Conservation (phyloP, 2,797 vertebrate species). For the Hephaestus fuliginosus region DNA sequence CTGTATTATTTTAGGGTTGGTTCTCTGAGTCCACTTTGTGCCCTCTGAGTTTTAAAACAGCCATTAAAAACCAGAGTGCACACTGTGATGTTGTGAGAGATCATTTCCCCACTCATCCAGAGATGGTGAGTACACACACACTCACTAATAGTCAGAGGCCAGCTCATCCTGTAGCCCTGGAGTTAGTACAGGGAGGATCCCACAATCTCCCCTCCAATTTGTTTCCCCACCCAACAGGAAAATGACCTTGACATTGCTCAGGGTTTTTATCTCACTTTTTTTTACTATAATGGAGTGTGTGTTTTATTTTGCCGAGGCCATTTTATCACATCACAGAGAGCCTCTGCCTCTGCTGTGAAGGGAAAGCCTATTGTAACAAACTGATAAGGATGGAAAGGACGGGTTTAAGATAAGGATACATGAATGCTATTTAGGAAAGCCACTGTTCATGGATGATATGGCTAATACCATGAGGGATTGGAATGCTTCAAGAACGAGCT, state of each 20-base stretch:
- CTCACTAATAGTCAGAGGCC: neutral
- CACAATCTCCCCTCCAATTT: conserved; percentile 31
- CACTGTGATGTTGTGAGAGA: conserved; percentile 4
- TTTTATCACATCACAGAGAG: conserved; percentile 37
- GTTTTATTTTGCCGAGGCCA: conserved; percentile 34
- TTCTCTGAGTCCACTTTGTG: neutral
- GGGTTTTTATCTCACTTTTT: conserved; percentile 40
- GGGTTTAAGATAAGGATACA: conserved; percentile 19
- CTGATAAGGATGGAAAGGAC: conserved; percentile 32
- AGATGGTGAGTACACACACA: neutral
- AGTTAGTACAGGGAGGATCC: conserved; percentile 14
- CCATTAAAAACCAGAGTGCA: conserved; percentile 31
- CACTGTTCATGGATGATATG: conserved; percentile 23
- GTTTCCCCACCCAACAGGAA: conserved; percentile 49
- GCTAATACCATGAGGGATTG: conserved; percentile 3
- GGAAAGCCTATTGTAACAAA: conserved; percentile 1
- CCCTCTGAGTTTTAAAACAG: conserved; percentile 8
- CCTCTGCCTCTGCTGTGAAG: conserved; percentile 22
- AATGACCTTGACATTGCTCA: conserved; percentile 53
- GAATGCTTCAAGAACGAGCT: conserved; percentile 10
- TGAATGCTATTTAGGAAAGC: conserved; percentile 37
- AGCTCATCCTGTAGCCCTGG: conserved; percentile 24
- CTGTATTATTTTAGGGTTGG: neutral
- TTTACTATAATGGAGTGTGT: conserved; percentile 23
- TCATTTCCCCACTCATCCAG: conserved; percentile 23